Percentiles rank a stretch among this genome's conserved stretches.
Conservation (phyloP, 2,888 invertebrate species). For the Lagria hirta region DNA sequence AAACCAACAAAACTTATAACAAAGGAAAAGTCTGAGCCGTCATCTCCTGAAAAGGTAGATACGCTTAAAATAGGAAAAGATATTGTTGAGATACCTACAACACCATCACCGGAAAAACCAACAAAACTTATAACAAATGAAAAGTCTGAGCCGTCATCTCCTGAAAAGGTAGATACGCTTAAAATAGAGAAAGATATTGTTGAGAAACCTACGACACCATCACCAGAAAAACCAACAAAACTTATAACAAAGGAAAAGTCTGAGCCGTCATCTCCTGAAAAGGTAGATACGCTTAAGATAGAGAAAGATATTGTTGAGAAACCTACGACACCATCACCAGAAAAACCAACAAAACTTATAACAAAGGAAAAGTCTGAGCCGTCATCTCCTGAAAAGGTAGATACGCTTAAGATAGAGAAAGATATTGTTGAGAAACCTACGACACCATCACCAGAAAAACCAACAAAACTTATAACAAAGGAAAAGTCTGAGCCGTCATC, state of each 20-base stretch:
- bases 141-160: too few species aligned
- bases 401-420: background rate
- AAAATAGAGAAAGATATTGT: too few species aligned
- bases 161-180: too few species aligned
- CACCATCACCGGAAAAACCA: slow-evolving; percentile 15
- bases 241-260: too few species aligned
- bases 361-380: slow-evolving; percentile 2
- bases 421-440: background rate
- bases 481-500: slow-evolving; percentile 12
- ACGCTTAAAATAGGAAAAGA: background rate
- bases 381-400: slow-evolving; percentile 1
- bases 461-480: slow-evolving; percentile 12
- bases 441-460: slow-evolving; percentile 1
- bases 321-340: too few species aligned
- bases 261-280: too few species aligned
- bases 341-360: slow-evolving; percentile 1
- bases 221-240: too few species aligned
- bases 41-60: slow-evolving; percentile 3
- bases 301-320: too few species aligned
- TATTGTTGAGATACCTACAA: slow-evolving; percentile 8
- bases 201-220: too few species aligned
- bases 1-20: slow-evolving; percentile 2
- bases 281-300: too few species aligned
- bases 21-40: background rate
- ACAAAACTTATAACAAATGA: too few species aligned